Evolutionary conservation across 1,140 invertebrate genomes (phyloP).

Genomic region (Dendroctonus ponderosae): DNA sequence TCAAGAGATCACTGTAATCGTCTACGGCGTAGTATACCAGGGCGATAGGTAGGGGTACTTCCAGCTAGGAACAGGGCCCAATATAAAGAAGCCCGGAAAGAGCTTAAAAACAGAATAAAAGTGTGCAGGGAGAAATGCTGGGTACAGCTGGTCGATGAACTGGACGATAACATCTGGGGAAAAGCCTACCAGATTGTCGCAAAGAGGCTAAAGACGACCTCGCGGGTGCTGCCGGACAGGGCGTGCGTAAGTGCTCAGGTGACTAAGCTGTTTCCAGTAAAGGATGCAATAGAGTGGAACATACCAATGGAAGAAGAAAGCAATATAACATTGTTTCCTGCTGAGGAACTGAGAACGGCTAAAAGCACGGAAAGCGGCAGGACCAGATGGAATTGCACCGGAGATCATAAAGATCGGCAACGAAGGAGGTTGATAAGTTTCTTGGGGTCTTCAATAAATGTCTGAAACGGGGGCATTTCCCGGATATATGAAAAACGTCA

Average conservation of each 20-base stretch:
- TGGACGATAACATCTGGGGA: no score
- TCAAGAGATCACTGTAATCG: no score
- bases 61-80: no score
- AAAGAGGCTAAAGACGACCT: no score
- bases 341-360: slow-evolving; percentile 28
- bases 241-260: background rate
- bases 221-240: background rate
- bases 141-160: no score
- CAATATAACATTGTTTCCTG: slow-evolving; percentile 11
- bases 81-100: no score
- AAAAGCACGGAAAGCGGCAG: slow-evolving; percentile 34
- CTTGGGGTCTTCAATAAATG: slow-evolving; percentile 8
- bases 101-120: no score
- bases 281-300: background rate
- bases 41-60: no score
- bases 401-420: slow-evolving; percentile 29
- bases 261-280: background rate
- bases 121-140: no score
- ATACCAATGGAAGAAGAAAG: background rate
- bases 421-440: slow-evolving; percentile 1
- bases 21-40: no score
- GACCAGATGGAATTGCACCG: slow-evolving; percentile 37
- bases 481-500: slow-evolving; percentile 31
- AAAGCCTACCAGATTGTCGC: no score
- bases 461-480: slow-evolving; percentile 23